Evolutionary conservation across 2,113 vertebrate genomes (phyloP).

Genomic region (Progne subis): DNA sequence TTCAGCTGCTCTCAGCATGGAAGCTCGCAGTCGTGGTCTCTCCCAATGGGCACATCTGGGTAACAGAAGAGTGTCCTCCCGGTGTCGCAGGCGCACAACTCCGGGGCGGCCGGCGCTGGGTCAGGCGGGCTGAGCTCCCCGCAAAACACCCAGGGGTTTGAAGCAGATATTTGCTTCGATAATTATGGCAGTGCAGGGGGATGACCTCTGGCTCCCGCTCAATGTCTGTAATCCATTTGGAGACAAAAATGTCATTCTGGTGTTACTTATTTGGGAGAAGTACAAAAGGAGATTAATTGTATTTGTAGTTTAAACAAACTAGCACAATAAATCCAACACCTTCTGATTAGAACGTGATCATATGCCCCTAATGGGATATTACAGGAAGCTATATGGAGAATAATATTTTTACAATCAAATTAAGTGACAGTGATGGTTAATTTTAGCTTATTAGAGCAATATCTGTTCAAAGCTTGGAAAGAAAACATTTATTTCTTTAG

Average conservation of each 20-base stretch:
- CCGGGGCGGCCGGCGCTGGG: not conserved
- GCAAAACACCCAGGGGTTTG: not conserved
- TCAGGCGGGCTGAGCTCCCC: not conserved
- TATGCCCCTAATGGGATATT: conserved; percentile 69
- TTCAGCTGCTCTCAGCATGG: conserved; percentile 97
- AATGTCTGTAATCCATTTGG: not conserved
- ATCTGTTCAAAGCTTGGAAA: conserved; percentile 42
- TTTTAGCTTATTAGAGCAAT: conserved; percentile 70
- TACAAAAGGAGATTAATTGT: conserved; percentile 49
- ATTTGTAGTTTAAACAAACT: conserved; percentile 71
- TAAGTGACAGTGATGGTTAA: conserved; percentile 63
- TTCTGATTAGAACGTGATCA: conserved; percentile 53
- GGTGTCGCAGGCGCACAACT: conserved; percentile 30
- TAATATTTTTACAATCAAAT: conserved; percentile 72
- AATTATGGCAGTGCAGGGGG: not conserved
- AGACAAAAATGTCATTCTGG: not conserved
- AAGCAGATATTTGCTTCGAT: not conserved
- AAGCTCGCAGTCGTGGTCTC: conserved; percentile 72
- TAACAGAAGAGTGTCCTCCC: conserved; percentile 76
- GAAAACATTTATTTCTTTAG: conserved; percentile 55
- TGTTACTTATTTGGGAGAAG: conserved; percentile 37
- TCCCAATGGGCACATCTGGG: conserved; percentile 86
- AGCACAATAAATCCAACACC: conserved; percentile 61
- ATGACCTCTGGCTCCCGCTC: conserved; percentile 19
- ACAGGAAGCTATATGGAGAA: conserved; percentile 63